phyloP scores from a whole-genome alignment of 2,797 vertebrate genomes.

The Dryobates pubescens region DNA sequence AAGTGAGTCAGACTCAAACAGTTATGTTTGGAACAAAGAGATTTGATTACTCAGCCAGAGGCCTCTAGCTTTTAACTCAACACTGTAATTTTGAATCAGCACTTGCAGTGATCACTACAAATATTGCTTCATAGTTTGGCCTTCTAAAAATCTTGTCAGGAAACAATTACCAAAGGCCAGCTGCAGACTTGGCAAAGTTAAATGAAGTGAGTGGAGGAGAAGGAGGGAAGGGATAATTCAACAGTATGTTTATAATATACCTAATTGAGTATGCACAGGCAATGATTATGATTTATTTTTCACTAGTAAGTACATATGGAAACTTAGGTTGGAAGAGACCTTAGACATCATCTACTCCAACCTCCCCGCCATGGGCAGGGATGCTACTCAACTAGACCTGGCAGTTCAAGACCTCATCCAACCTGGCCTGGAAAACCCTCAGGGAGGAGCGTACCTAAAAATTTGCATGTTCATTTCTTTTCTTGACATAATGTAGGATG shows the following conservation, averaged over 20 bases:
- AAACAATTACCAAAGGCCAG: slow-evolving; percentile 18
- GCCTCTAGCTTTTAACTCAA: slow-evolving; percentile 6
- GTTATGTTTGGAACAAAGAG: slow-evolving; percentile 17
- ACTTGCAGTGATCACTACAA: slow-evolving; percentile 6
- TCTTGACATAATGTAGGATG: background rate
- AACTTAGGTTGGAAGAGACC: background rate
- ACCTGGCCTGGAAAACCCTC: too few species aligned
- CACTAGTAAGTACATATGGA: background rate
- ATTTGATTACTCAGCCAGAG: slow-evolving; percentile 17
- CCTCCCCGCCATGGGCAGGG: too few species aligned
- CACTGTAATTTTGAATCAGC: background rate
- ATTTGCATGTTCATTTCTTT: background rate
- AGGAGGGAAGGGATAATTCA: background rate
- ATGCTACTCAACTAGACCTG: too few species aligned
- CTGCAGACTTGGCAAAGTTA: background rate
- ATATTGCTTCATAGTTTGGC: background rate
- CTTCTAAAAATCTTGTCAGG: background rate
- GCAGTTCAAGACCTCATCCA: too few species aligned
- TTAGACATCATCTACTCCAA: too few species aligned
- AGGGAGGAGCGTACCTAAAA: background rate
- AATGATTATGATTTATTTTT: background rate
- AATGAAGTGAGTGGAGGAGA: background rate
- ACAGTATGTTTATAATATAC: background rate
- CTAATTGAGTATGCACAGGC: background rate
- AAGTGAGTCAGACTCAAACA: slow-evolving; percentile 21